Base-by-base conservation (phyloP, 2,888 invertebrate genomes). In the Biston betularia region DNA sequence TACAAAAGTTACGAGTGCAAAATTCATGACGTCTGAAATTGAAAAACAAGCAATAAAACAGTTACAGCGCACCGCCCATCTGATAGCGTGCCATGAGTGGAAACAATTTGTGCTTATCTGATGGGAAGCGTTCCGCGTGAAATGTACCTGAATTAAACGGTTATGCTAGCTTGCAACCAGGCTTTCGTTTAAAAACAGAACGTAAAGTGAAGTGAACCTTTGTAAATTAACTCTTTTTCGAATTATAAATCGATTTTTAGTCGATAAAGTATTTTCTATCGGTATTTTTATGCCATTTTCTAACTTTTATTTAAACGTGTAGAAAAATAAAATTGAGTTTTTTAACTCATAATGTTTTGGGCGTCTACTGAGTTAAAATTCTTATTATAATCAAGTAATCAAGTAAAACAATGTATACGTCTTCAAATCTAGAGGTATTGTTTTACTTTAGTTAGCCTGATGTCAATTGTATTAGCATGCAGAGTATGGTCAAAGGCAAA, bases 21-120 rank as follows among this genome's bases (percentile, higher is more conserved):
- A 63, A 44, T 57, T 57, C 53, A 55, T 38, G 33, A 52, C 61
- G 65, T 65, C 57, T 60, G 53, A 72, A 75, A 75, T 72, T 71
- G 72, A 73, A 75, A 75, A 75, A 70, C 69, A 67, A 69, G 69
- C 65, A 68, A 58, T 72, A 72, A 75, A 75, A 69, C 66, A 63
- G 67, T 69, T 61, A 67, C 55, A 56, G 71, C 55, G 62, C 49
- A 63, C 65, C 63, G 66, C 86, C 88, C 87, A 91, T 92, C 91
- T 86, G 92, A 92, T 92, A 90, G 77, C 81, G 73, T 83, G 84
- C 83, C 79, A 82, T 83, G 87, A 84, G 84, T 88, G 86, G 89
- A 90, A 93, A 92, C 92, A 92, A 92, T 92, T 93, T 89, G 83
- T 71, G 74, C 79, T 83, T 93, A 93, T 93, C 93, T 77, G 92